Base-by-base conservation (phyloP, 1,140 invertebrate genomes). In the Colletes gigas region DNA sequence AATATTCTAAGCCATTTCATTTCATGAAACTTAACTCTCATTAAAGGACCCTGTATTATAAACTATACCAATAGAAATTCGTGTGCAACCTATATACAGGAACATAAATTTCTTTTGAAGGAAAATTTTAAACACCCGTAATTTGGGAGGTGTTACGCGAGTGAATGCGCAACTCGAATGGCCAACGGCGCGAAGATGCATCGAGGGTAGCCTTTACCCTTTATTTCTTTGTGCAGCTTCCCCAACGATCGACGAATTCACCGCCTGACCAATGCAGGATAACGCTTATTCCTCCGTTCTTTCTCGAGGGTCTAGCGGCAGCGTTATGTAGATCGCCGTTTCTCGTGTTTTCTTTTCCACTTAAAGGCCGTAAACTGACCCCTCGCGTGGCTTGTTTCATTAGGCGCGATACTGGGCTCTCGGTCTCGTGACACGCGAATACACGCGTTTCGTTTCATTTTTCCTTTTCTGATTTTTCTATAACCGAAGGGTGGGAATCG, bases 241-340 rank as follows among this genome's bases (percentile, higher is more conserved):
- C 50, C 50, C 63, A 44, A n/a, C 55, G 47, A 82, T 69, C 59
- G n/a, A 41, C 70, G 71, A 82, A 76, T 83, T 67, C 55, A 0
- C 54, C 82, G 80, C 83, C 82, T 85, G 82, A 71, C 78, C 78
- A 47, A 39, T 21, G 6, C 15, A 70, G 66, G 52, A 60, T 39
- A 70, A 59, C n/a, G 41, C 55, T 77, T 60, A 60, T 41, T 60
- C 66, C 15, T 50, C 21, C 21, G 2, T 69, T 41, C 12, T 70
- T 60, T 44, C 15, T 30, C 30, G n/a, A 15, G 21, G 21, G 30
- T 59, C 44, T 52, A 19, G n/a, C 17, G 6, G n/a, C 39, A 17
- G 17, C 15, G 10, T 68, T 21, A 14, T 21, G 44, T 60, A 77
- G 75, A 60, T 77, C 52, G 14, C 21, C 17, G 65, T 1, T 10